Percentiles rank a stretch among this genome's conserved stretches.
Evolutionary conservation across 2,113 vertebrate species (phyloP).

Genomic region (Todiramphus chloris): DNA sequence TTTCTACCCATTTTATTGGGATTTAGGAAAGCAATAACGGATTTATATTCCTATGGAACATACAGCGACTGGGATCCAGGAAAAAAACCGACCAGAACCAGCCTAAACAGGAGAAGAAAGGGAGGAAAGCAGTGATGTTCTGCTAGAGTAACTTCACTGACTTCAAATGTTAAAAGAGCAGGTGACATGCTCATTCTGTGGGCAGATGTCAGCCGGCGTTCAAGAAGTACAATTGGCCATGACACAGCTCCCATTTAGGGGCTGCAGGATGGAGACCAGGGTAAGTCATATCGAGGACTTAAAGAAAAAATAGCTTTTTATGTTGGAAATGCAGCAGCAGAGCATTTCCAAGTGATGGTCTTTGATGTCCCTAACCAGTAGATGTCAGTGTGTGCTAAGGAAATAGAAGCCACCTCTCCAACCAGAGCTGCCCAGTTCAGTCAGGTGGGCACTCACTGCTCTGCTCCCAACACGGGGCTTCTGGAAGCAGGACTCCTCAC

Average conservation of each 20-base stretch:
- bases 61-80: fast-evolving
- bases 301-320: neutral
- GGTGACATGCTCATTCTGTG: neutral
- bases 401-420: neutral
- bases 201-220: neutral
- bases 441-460: too few species aligned
- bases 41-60: neutral
- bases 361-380: slow-evolving; percentile 7
- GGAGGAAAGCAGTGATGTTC: neutral
- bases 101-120: neutral
- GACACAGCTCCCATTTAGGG: neutral
- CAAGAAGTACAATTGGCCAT: neutral
- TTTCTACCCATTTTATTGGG: neutral
- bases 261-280: neutral
- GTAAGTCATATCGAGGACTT: neutral
- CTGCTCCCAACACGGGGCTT: neutral
- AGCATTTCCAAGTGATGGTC: neutral
- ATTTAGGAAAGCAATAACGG: neutral
- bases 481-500: neutral
- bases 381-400: slow-evolving; percentile 64
- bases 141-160: neutral
- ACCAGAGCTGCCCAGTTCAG: neutral
- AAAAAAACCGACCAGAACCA: neutral
- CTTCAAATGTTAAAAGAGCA: neutral
- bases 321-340: neutral